Base-by-base conservation (phyloP, 1,140 invertebrate genomes). In the Drosophila ambigua region DNA sequence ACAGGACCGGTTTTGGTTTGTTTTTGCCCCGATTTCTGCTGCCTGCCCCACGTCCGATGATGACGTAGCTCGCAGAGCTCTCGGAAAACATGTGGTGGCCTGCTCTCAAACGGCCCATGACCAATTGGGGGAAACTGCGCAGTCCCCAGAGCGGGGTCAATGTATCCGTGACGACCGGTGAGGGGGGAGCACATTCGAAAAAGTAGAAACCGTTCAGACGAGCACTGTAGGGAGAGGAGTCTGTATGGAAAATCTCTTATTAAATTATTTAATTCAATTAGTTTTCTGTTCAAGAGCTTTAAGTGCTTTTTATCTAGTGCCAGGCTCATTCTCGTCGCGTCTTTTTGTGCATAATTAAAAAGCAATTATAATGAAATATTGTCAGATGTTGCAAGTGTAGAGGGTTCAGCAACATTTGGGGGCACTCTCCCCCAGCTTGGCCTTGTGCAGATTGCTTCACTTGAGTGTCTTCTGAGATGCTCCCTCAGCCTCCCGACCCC, bases 271-370 rank as follows among this genome's bases (percentile, higher is more conserved):
- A 79, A 82, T 66, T 76, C 68, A 76, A 85, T 85, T 77, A 58
- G 68, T 67, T 67, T 77, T 39, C 6, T 63, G 35, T 59, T 68
- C 43, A 61, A 83, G 59, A 57, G 73, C 44, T 67, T 68, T 41
- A 58, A 87, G 78, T 76, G 66, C 53, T 20, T 63, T 44, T 44
- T 43, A 26, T 75, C 24, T 54, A 75, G 53, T 53, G 24, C 45
- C 24, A 11, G 31, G 9, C 31, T 35, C 54, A 31, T 57, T 15
- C 61, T 67, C 49, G 43, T 28, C 4, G 39, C 65, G 16, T 15
- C 35, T 66, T 55, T 76, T 64, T 23, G 60, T 81, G 78, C 66
- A 87, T 87, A 78, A 87, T 87, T 87, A 82, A 87, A 85, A 81
- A 65, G 55, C 78, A 80, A 85, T 82, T 76, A 76, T 65, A 69